Evolutionary conservation across 2,113 vertebrate genomes (phyloP).

Genomic region (Platysteira castanea): DNA sequence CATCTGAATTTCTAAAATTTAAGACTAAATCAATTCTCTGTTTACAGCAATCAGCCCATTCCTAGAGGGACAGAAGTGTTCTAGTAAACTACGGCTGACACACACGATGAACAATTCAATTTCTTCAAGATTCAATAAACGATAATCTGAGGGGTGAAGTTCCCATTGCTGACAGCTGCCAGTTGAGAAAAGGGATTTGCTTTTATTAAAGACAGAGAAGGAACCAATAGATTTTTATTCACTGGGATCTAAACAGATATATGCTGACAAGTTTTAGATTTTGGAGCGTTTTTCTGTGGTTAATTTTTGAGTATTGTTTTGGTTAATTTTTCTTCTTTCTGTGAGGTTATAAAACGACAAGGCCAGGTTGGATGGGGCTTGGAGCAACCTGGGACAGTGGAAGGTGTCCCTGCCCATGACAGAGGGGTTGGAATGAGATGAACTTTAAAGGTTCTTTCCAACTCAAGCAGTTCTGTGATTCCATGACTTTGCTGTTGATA

Average conservation of each 20-base stretch:
- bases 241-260: neutral
- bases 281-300: rapidly evolving
- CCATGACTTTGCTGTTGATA: neutral
- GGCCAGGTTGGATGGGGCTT: neutral
- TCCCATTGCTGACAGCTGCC: constrained; percentile 27
- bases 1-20: neutral
- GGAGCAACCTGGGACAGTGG: neutral
- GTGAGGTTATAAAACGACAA: neutral
- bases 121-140: constrained; percentile 47
- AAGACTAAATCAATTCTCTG: neutral
- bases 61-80: neutral
- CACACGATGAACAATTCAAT: constrained; percentile 38
- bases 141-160: constrained; percentile 35
- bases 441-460: neutral
- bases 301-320: neutral
- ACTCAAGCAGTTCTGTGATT: neutral
- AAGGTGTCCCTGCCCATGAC: neutral
- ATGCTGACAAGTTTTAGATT: neutral
- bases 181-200: constrained; percentile 6
- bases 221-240: neutral
- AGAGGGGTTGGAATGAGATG: neutral
- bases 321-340: neutral
- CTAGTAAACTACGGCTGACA: constrained; percentile 24
- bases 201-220: constrained; percentile 19
- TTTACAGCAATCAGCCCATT: constrained; percentile 1